Conservation (phyloP, 2,888 invertebrate species). For the Balanococcus diminutus region DNA sequence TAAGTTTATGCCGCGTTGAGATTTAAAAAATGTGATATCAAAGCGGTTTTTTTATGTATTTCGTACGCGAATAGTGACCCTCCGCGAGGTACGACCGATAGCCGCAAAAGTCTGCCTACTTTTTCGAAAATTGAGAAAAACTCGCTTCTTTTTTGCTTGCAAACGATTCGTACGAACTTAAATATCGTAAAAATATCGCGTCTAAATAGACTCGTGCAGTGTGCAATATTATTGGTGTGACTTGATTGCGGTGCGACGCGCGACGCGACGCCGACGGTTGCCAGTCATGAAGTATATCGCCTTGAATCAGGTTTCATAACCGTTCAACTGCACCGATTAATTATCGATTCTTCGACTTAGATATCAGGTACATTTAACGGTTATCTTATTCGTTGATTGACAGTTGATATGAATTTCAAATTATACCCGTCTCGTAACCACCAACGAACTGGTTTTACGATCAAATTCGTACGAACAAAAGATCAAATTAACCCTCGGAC, state of each 20-base stretch:
- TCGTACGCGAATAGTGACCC: not conserved
- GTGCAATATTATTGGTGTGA: not conserved
- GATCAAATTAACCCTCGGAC: not conserved
- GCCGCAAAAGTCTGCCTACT: not conserved
- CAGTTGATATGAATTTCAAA: conserved; percentile 21
- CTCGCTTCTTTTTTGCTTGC: not conserved
- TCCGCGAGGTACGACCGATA: not conserved
- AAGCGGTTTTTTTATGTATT: not conserved
- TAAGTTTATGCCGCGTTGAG: conserved; percentile 27
- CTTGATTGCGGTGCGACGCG: not conserved
- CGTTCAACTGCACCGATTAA: conserved; percentile 23
- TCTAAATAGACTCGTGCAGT: too few species aligned
- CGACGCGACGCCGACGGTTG: too few species aligned
- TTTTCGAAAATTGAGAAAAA: not conserved
- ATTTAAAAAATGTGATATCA: not conserved
- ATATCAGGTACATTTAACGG: conserved; percentile 24
- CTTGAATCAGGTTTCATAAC: not conserved
- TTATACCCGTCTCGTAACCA: not conserved
- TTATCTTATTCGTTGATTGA: not conserved
- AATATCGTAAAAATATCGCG: not conserved
- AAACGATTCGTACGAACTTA: not conserved
- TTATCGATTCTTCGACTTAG: not conserved
- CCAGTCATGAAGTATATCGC: conserved; percentile 12
- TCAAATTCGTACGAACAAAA: not conserved
- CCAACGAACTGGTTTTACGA: not conserved